phyloP scores from a whole-genome alignment of 2,113 vertebrate genomes.

The Meriones unguiculatus region DNA sequence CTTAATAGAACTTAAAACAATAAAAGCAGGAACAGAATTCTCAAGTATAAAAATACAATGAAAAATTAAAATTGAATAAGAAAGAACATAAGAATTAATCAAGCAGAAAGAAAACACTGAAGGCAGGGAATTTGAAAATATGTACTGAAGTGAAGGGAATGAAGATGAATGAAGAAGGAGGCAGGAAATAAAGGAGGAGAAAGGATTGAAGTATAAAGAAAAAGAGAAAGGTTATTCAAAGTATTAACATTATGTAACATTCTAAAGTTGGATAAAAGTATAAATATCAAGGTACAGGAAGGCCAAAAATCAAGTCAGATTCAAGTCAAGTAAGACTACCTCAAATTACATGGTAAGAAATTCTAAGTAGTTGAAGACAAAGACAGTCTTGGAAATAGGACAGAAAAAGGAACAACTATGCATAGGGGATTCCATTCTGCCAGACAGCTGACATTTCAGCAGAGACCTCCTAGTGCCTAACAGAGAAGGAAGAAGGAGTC shows the following conservation, averaged over 20 bases:
- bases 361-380: background rate
- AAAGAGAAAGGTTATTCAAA: background rate
- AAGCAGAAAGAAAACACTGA: background rate
- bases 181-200: background rate
- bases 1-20: background rate
- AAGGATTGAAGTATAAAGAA: background rate
- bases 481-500: background rate
- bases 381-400: background rate
- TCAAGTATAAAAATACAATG: background rate
- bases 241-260: background rate
- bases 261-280: background rate
- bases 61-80: background rate
- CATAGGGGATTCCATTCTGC: background rate
- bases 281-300: background rate
- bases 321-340: background rate
- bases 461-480: background rate
- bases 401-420: background rate
- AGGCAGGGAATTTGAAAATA: background rate
- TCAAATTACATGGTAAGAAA: background rate
- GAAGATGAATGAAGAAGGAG: background rate
- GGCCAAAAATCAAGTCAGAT: background rate
- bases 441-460: background rate
- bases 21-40: background rate
- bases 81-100: background rate
- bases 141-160: background rate